These are phyloP conservation scores for Doris montereyensis DNA, from an alignment of 2,888 invertebrate genomes.

Conservation along the genomic window DNA sequence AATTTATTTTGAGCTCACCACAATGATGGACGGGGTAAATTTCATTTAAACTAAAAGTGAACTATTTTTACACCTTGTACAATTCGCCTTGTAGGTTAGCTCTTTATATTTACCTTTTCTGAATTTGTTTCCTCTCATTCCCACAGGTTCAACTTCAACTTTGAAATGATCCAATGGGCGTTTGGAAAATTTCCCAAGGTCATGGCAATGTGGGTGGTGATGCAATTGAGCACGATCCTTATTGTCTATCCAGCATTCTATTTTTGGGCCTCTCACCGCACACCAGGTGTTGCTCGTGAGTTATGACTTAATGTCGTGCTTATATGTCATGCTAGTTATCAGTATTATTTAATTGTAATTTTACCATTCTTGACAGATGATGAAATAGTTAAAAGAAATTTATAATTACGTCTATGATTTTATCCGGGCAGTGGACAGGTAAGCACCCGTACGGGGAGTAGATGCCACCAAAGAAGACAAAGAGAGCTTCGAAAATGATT, in stretches of 20 bases:
- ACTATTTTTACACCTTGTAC: background rate
- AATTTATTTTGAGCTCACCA: too few relatives aligned
- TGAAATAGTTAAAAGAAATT: too few relatives aligned
- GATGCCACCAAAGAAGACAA: too few relatives aligned
- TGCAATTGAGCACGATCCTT: conserved; percentile 72
- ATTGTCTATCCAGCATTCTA: conserved; percentile 74
- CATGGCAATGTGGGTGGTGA: conserved; percentile 76
- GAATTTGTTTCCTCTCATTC: background rate
- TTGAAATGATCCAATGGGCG: conserved; percentile 77
- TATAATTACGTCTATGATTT: too few relatives aligned
- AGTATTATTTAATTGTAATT: too few relatives aligned
- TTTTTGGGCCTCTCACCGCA: conserved; percentile 70
- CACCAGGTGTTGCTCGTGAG: conserved; percentile 48
- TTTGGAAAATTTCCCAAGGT: conserved; percentile 79
- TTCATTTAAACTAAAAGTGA: too few relatives aligned
- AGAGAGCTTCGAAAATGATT: too few relatives aligned
- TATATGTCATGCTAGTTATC: too few relatives aligned
- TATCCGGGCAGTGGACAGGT: too few relatives aligned
- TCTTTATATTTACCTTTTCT: background rate
- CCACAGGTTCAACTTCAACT: conserved; percentile 74
- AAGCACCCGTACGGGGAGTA: too few relatives aligned
- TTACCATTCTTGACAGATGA: too few relatives aligned
- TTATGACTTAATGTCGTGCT: background rate
- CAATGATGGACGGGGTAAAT: too few relatives aligned
- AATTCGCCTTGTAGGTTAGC: background rate